Evolutionary conservation across 1,140 invertebrate genomes (phyloP), one percentile per base, ranked within the genome.

Genomic region (Tyrophagus putrescentiae): DNA sequence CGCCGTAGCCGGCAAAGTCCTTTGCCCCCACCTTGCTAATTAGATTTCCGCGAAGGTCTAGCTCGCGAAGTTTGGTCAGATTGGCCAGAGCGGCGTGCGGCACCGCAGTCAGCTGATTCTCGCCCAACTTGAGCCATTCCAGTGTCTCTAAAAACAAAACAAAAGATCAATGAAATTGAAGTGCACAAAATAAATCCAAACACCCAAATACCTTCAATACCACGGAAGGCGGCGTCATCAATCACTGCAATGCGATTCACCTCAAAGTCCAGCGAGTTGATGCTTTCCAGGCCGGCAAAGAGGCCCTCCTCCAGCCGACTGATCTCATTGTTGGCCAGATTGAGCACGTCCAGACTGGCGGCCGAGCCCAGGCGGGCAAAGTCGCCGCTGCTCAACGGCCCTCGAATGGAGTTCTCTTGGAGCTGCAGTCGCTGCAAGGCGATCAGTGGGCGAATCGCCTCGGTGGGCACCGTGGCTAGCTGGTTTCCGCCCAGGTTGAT

Each of bases 1-100:
- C 84, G n/a, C 87, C 87, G 66, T 84, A 92, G 23, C 84, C 82
- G n/a, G 81, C 79, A 70, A 93, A 92, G 1, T 85, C 84, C 66
- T 91, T 85, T 63, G 90, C 86, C 6, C 79, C 76, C 31, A 93
- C 79, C 34, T 77, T 74, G 27, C 80, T 82, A 60, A 93, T 90
- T 67, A 88, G 89, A 70, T 92, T 93, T 13, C 83, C 80, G 62
- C 84, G 79, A 6, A 93, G 75, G 70, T 93, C 87, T 60, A 93
- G 75, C 67, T 91, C 84, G n/a, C 85, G 79, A 9, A 93, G 75
- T 23, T 85, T 79, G 71, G 88, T 85, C 34, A 93, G 71, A 1
- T 82, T 78, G 60, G 83, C 78, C 36, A 93, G 72, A 0, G 87
- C 83, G 44, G 84, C 81, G 29, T 84, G 84, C 3, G 87, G 86